Evolutionary conservation across 2,888 invertebrate genomes (phyloP).

Genomic region (Tenthredo mesomela): DNA sequence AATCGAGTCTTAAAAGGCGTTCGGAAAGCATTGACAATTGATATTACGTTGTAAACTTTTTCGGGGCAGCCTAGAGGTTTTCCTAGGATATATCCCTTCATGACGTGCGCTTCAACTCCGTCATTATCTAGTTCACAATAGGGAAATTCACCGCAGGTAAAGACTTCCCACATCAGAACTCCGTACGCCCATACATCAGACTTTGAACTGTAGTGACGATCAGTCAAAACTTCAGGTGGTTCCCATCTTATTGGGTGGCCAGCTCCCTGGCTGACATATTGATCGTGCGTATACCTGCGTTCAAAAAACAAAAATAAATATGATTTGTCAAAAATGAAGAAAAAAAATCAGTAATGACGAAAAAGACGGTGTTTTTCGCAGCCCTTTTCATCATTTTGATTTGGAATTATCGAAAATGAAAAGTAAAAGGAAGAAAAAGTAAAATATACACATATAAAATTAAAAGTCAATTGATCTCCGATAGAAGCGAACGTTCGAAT

Average conservation of each 20-base stretch:
- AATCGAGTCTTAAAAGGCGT: not conserved
- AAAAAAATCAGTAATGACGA: too few species aligned
- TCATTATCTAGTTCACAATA: constrained; percentile 96
- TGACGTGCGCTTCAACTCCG: constrained; percentile 96
- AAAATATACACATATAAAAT: too few species aligned
- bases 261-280: constrained; percentile 96
- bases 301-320: not conserved
- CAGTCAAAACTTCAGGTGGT: constrained; percentile 97
- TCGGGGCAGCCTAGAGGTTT: constrained; percentile 94
- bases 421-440: too few species aligned
- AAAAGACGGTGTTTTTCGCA: too few species aligned
- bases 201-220: constrained; percentile 94
- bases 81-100: constrained; percentile 92
- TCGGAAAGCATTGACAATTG: not conserved
- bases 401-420: too few species aligned
- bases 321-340: not conserved
- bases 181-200: constrained; percentile 81
- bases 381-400: too few species aligned
- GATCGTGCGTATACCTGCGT: constrained; percentile 93
- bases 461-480: too few species aligned
- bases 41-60: constrained; percentile 91
- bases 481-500: too few species aligned
- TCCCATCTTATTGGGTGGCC: constrained; percentile 99
- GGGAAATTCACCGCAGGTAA: constrained; percentile 97
- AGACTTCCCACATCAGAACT: constrained; percentile 98